Evolutionary conservation across 2,888 invertebrate genomes (phyloP).

Genomic region (Aphidoletes aphidimyza): DNA sequence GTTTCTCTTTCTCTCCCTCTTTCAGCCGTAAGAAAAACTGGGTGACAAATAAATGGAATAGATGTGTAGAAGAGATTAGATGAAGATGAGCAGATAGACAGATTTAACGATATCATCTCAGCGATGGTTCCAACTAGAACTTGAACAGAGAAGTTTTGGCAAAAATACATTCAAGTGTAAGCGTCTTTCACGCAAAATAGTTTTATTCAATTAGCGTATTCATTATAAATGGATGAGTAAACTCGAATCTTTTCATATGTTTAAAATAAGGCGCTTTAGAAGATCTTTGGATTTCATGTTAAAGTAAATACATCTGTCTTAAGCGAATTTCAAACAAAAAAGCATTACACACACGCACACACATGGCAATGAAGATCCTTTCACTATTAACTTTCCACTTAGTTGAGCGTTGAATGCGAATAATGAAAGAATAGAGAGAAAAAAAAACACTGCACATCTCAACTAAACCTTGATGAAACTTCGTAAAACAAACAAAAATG

Average conservation of each 20-base stretch:
- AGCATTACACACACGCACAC: not conserved
- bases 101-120: too few species aligned
- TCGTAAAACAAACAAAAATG: not conserved
- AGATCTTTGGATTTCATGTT: not conserved
- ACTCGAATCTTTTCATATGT: conserved; percentile 24
- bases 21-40: too few species aligned
- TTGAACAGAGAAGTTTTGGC: too few species aligned
- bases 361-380: not conserved
- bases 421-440: not conserved
- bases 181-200: not conserved
- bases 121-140: too few species aligned
- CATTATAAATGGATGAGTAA: conserved; percentile 22
- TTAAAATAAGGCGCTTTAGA: not conserved
- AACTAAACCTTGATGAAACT: not conserved
- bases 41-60: too few species aligned
- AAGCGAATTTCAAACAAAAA: not conserved
- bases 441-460: not conserved
- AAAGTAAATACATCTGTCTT: conserved; percentile 2
- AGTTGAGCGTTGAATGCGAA: not conserved
- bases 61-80: too few species aligned
- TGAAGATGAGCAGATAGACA: too few species aligned
- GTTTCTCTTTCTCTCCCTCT: not conserved
- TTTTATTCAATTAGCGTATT: conserved; percentile 8
- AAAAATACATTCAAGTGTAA: not conserved
- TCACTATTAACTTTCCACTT: conserved; percentile 19